These are phyloP conservation scores for Turnix velox DNA, from an alignment of 2,113 vertebrate species.

Conservation along the genomic window DNA sequence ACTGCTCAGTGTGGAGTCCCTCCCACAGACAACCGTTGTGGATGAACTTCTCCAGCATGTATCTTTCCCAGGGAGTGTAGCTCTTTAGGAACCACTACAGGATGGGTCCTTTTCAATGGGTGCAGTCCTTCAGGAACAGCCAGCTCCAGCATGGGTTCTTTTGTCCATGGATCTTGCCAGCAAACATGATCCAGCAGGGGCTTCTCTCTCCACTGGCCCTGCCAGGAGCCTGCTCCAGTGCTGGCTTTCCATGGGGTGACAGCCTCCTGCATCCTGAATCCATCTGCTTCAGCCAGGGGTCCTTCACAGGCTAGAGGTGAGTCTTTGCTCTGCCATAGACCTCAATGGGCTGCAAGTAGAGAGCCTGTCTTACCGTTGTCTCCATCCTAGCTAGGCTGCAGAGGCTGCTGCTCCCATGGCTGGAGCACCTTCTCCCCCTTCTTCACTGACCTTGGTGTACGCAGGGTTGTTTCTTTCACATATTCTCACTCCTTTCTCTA, in stretches of 20 bases:
- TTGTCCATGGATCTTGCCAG: rapidly evolving
- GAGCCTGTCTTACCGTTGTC: neutral
- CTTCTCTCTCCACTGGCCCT: neutral
- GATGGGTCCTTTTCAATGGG: rapidly evolving
- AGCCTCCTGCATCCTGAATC: neutral
- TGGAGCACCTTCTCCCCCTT: neutral
- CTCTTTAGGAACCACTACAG: neutral
- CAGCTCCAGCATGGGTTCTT: neutral
- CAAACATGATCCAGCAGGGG: neutral
- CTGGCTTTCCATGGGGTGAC: neutral
- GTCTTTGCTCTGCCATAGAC: rapidly evolving
- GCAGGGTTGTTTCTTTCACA: neutral
- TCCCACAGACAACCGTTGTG: rapidly evolving
- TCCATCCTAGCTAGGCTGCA: neutral
- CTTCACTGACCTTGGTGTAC: neutral
- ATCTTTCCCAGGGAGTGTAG: neutral
- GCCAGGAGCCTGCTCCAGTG: neutral
- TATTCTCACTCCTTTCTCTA: neutral
- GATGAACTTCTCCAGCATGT: rapidly evolving
- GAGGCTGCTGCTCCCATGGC: neutral
- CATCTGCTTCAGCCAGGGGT: rapidly evolving
- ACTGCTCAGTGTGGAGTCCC: rapidly evolving
- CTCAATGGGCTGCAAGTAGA: neutral
- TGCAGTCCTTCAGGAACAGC: neutral
- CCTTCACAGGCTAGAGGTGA: neutral